Percentiles rank a stretch among this genome's conserved stretches.
These are phyloP conservation scores for Neotoxoptera formosana DNA, from an alignment of 1,140 invertebrate genomes.

Conservation along the genomic window DNA sequence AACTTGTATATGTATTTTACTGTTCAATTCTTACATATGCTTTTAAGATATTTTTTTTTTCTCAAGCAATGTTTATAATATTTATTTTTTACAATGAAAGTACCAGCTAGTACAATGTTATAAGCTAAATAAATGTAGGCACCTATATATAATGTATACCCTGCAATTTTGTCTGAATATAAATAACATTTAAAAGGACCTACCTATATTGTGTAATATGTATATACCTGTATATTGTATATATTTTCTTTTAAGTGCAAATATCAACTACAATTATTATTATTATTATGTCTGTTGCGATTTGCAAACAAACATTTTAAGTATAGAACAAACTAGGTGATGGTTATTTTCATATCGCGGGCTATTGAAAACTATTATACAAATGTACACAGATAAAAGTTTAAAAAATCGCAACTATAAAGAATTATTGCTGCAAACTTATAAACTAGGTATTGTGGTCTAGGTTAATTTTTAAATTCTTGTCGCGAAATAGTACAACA, in stretches of 20 bases:
- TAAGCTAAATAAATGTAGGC: neutral
- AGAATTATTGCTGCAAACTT: neutral
- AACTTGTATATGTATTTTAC: neutral
- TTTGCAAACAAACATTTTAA: neutral
- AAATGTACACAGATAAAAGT: neutral
- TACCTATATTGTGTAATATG: neutral
- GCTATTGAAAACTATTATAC: neutral
- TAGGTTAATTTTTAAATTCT: neutral
- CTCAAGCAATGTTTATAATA: neutral
- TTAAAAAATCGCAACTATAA: neutral
- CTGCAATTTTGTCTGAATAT: neutral
- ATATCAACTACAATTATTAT: neutral
- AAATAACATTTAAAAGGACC: neutral
- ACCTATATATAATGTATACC: no score
- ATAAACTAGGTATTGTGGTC: neutral
- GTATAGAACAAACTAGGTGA: neutral
- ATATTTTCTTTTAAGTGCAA: neutral
- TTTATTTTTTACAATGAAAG: neutral
- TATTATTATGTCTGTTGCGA: neutral
- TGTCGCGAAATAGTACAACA: neutral
- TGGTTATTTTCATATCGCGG: neutral
- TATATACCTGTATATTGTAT: neutral
- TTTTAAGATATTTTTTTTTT: constrained; percentile 1
- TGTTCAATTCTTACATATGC: neutral
- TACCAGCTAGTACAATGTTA: neutral